A percentile compares a stretch with the other conserved stretches of the same genome.
Evolutionary conservation across 2,888 invertebrate species (phyloP).

Genomic region (Sphaeridia pumilis): DNA sequence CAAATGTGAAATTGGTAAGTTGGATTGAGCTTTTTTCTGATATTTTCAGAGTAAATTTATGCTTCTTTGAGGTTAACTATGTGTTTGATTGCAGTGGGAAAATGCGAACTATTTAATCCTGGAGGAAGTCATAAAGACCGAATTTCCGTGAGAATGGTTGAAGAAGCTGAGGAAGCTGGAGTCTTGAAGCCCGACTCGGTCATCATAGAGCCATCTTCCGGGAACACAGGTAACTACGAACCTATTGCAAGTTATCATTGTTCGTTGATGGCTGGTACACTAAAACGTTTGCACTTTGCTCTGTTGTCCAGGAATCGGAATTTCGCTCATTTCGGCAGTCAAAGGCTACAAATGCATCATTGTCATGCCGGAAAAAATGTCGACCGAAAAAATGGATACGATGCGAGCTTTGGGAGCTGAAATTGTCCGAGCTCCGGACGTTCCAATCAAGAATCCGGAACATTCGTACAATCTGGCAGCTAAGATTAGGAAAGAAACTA

Average conservation of each 20-base stretch:
- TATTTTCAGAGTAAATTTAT: too few species aligned
- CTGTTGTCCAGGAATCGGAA: slow-evolving; percentile 87
- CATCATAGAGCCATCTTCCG: slow-evolving; percentile 49
- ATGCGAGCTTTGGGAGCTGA: slow-evolving; percentile 49
- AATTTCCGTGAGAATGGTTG: slow-evolving; percentile 54
- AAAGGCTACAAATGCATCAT: slow-evolving; percentile 52
- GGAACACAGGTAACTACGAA: slow-evolving; percentile 42
- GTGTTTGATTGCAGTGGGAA: slow-evolving; percentile 62
- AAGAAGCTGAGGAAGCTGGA: slow-evolving; percentile 39
- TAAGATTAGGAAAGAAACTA: slow-evolving; percentile 45
- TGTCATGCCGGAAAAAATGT: slow-evolving; percentile 53
- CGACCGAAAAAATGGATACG: slow-evolving; percentile 49
- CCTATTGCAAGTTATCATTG: background rate
- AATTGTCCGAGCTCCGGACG: slow-evolving; percentile 48
- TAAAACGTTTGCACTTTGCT: too few species aligned
- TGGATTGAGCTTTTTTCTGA: too few species aligned
- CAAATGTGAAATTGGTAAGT: slow-evolving; percentile 79
- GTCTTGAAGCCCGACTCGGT: slow-evolving; percentile 45
- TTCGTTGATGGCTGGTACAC: background rate
- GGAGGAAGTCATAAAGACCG: slow-evolving; percentile 95
- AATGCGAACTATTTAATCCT: slow-evolving; percentile 94
- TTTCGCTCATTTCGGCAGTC: slow-evolving; percentile 49
- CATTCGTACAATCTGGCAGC: slow-evolving; percentile 46
- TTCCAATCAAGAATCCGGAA: slow-evolving; percentile 45
- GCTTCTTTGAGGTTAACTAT: too few species aligned